Conservation (phyloP, 2,797 vertebrate species). For the Telmatherina bonti region DNA sequence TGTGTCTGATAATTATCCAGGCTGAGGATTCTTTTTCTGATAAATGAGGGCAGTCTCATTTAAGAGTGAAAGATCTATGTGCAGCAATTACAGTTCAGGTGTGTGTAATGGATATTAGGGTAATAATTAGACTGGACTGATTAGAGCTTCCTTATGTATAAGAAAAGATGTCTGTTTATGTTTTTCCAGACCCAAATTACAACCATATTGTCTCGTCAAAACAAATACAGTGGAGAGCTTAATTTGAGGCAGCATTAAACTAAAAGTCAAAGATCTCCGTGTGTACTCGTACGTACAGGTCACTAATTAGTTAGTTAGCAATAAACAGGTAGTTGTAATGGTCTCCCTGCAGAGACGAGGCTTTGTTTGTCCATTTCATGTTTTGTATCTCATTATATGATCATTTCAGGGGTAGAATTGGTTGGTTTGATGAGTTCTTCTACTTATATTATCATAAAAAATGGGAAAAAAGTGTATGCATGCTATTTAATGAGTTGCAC, state of each 20-base stretch:
- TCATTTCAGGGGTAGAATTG: background rate
- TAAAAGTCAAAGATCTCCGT: conserved; percentile 57
- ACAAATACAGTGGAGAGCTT: conserved; percentile 35
- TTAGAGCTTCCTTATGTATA: conserved; percentile 64
- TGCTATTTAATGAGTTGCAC: background rate
- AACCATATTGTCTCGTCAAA: conserved; percentile 45
- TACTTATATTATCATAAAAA: background rate
- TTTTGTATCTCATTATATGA: conserved; percentile 15
- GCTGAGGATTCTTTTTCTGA: conserved; percentile 71
- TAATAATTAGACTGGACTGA: conserved; percentile 79
- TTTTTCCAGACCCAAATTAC: conserved; percentile 63
- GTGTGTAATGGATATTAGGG: conserved; percentile 60
- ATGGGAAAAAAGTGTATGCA: background rate
- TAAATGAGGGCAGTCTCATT: conserved; percentile 81
- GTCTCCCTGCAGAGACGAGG: conserved; percentile 44
- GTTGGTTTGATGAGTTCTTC: background rate
- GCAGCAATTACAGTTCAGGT: conserved; percentile 65
- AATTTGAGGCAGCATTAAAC: conserved; percentile 43
- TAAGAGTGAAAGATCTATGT: conserved; percentile 69
- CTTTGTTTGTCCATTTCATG: conserved; percentile 51
- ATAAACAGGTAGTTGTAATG: conserved; percentile 54
- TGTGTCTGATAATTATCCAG: conserved; percentile 77
- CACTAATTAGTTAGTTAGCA: conserved; percentile 53
- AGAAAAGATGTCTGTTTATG: conserved; percentile 67
- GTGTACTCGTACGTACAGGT: conserved; percentile 38